Conservation (phyloP, 1,140 invertebrate genomes). For the Frieseomelitta varia region DNA sequence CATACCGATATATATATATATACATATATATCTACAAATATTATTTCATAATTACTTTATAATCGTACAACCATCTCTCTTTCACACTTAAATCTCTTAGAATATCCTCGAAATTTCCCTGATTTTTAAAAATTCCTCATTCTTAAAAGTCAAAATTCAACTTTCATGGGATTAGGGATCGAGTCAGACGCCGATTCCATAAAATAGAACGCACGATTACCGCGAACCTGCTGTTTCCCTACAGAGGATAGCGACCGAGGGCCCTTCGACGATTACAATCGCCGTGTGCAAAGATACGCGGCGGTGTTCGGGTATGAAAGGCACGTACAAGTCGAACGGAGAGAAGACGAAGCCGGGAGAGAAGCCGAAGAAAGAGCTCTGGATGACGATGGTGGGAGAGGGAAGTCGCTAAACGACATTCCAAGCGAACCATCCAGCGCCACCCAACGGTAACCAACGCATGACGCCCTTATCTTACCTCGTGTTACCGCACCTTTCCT, state of each 20-base stretch:
- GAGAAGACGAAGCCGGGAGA: constrained; percentile 35
- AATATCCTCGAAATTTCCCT: background rate
- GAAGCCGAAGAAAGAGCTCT: constrained; percentile 49
- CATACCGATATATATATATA: too few relatives aligned
- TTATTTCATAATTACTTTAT: too few relatives aligned
- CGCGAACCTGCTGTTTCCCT: background rate
- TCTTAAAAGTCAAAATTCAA: background rate
- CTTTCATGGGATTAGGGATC: background rate
- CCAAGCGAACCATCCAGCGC: constrained; percentile 78
- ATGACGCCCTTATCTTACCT: constrained; percentile 72
- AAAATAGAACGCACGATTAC: background rate
- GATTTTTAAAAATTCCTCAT: too few relatives aligned
- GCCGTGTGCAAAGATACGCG: constrained; percentile 48
- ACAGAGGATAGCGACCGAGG: constrained; percentile 29
- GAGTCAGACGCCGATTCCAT: background rate
- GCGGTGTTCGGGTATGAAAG: constrained; percentile 55
- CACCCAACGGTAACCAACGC: constrained; percentile 81
- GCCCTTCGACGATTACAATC: constrained; percentile 53
- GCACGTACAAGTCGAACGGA: constrained; percentile 43
- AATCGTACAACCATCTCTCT: too few relatives aligned
- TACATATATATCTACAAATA: too few relatives aligned
- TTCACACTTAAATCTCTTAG: too few relatives aligned
- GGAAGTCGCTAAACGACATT: constrained; percentile 81
- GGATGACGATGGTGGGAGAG: constrained; percentile 70
- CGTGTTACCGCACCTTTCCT: constrained; percentile 62